Conservation (phyloP, 2,797 vertebrate species). For the Ceryle rudis region DNA sequence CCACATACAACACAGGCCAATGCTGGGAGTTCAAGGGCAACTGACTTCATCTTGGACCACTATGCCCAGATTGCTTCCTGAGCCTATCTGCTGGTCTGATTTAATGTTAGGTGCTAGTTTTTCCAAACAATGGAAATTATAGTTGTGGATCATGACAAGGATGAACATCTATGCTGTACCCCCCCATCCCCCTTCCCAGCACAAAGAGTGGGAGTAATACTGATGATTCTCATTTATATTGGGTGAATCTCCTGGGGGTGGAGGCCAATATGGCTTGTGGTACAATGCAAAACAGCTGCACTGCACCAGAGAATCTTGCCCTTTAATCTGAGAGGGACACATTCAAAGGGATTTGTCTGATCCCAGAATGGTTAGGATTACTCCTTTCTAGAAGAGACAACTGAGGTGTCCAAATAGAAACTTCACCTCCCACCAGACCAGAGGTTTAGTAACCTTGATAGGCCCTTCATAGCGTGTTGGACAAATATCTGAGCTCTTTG, state of each 20-base stretch:
- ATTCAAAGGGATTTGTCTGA: slow-evolving; percentile 51
- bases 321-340: slow-evolving; percentile 43
- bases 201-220: slow-evolving; percentile 26
- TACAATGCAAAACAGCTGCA: slow-evolving; percentile 19
- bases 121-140: background rate
- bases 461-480: background rate
- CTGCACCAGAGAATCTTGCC: slow-evolving; percentile 15
- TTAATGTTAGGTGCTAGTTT: background rate
- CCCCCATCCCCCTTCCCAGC: background rate
- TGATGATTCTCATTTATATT: slow-evolving; percentile 4
- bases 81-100: background rate
- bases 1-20: background rate
- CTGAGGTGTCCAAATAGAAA: slow-evolving; percentile 37
- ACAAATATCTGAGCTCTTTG: background rate
- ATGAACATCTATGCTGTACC: background rate
- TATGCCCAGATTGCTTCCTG: background rate
- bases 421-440: background rate
- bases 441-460: background rate
- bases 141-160: background rate
- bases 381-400: slow-evolving; percentile 33
- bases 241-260: slow-evolving; percentile 41
- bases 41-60: background rate
- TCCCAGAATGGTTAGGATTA: slow-evolving; percentile 27
- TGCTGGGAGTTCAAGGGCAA: background rate
- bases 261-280: background rate